Base-by-base conservation (phyloP, 2,888 invertebrate species). In the Rhingia rostrata region DNA sequence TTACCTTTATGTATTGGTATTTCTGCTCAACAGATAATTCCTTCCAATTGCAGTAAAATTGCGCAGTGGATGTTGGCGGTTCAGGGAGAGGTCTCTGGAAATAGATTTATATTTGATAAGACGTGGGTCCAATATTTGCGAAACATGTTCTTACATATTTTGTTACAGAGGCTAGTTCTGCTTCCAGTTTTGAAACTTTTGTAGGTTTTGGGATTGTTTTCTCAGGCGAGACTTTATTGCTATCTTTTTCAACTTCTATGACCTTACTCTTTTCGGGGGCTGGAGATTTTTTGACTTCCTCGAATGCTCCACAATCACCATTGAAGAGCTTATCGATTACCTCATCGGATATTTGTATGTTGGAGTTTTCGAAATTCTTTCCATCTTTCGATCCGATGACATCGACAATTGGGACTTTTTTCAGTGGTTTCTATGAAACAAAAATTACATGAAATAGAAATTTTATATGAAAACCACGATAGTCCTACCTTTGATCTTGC, bases 301-400 rank as follows among this genome's bases (percentile, higher is more conserved):
- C 89, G 83, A 88, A 90, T 4, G 88, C 81, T 0, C 91, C 90
- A 58, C 90, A 90, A 87, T 90, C 89, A 37, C 90, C 89, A 47
- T 91, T 91, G 56, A 91, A 91, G 4, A 91, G 86, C 83, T 90
- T 91, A 77, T 91, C 91, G 14, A 91, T 90, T 9, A 91, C 90
- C 30, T 91, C 91, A 86, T 91, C 91, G 0, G 91, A 89, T 54
- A 91, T 91, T 60, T 88, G 88, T 7, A 90, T 75, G 56, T 88
- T 87, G 4, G 87, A 86, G 82, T 89, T 88, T 45, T 88, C 83
- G 7, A 88, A 88, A 72, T 88, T 88, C 35, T 88, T 88, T 3
- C 61, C 84, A 22, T 88, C 87, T 49, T 89, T 88, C 0, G 90
- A 89, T 3, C 88, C 88, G 14, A 91, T 85, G 9, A 90, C 88